These are phyloP conservation scores for Acrossocheilus wenchowensis DNA, from an alignment of 2,797 vertebrate genomes.

Conservation along the genomic window DNA sequence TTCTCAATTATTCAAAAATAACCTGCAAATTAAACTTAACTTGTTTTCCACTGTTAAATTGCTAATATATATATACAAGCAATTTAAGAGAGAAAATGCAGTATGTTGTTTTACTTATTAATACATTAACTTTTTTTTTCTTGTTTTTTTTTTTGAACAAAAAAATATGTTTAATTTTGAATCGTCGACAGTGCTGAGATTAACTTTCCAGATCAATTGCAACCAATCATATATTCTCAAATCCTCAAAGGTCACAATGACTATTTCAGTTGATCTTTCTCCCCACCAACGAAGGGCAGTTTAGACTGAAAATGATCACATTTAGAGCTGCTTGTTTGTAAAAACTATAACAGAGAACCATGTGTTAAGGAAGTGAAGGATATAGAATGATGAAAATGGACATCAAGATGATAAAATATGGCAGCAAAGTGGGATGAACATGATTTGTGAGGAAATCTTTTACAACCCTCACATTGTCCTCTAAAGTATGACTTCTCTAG, in stretches of 20 bases:
- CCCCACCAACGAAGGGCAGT: neutral
- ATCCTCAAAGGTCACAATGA: constrained; percentile 26
- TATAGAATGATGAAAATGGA: constrained; percentile 23
- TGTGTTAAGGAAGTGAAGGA: constrained; percentile 17
- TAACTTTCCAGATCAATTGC: neutral
- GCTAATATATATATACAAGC: too few species aligned
- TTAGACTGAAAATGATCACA: neutral
- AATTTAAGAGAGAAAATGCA: too few species aligned
- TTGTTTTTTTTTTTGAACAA: too few species aligned
- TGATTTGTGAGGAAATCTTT: constrained; percentile 36
- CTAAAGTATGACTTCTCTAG: constrained; percentile 30
- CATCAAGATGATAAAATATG: constrained; percentile 19
- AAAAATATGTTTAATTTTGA: neutral
- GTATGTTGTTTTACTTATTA: too few species aligned
- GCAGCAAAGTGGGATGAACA: constrained; percentile 11
- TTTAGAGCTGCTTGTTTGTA: constrained; percentile 6
- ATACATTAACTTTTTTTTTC: too few species aligned
- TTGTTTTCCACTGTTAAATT: too few species aligned
- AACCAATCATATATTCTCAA: neutral
- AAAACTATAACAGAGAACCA: neutral
- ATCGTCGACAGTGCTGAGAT: neutral
- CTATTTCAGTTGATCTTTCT: neutral
- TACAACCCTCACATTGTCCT: constrained; percentile 23
- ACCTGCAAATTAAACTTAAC: neutral
- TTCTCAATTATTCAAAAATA: neutral